Evolutionary conservation across 1,140 invertebrate genomes (phyloP), one percentile per base, ranked within the genome.

Genomic region (Eumeta japonica): DNA sequence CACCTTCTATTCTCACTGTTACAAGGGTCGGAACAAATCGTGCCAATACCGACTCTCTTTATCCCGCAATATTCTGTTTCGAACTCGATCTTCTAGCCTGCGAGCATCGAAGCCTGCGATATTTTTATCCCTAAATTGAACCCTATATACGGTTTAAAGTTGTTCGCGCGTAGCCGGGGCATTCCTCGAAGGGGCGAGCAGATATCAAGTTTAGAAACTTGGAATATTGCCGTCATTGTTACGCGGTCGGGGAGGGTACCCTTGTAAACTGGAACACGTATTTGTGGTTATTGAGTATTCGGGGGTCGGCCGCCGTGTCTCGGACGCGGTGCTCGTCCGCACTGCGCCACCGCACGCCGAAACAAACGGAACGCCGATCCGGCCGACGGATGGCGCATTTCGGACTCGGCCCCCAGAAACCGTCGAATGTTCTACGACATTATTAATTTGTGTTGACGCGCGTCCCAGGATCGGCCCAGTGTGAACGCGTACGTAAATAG

Each of bases 231-330:
- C 52, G 45, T 56, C 50, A 52, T 58, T 51, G 55, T 56, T 52
- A 33, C 45, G 54, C 40, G 54, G 54, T 56, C 46, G 43, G 44
- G 43, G 18, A 33, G 36, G 32, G 37, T 45, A 51, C 52, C 50
- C 50, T 57, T 51, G 44, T 50, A 48, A 48, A 42, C 37, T 34
- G 50, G 52, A 58, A 53, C 48, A 52, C 46, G 55, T 57, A 57
- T 55, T 59, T 62, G 58, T 38, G 56, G 58, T 53, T 52, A 51
- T 50, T 50, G 50, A 50, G 56, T 55, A 50, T 40, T 52, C 51
- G 44, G 28, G 43, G 46, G 45, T 50, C 48, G 36, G 35, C 27
- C 28, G n/a, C n/a, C n/a, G n/a, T 32, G 43, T 49, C 43, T 47
- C 41, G 16, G 34, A 50, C n/a, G n/a, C n/a, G 47, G 31, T 48